phyloP scores from a whole-genome alignment of 1,140 invertebrate genomes.

The Brachionus asplanchnoidis region DNA sequence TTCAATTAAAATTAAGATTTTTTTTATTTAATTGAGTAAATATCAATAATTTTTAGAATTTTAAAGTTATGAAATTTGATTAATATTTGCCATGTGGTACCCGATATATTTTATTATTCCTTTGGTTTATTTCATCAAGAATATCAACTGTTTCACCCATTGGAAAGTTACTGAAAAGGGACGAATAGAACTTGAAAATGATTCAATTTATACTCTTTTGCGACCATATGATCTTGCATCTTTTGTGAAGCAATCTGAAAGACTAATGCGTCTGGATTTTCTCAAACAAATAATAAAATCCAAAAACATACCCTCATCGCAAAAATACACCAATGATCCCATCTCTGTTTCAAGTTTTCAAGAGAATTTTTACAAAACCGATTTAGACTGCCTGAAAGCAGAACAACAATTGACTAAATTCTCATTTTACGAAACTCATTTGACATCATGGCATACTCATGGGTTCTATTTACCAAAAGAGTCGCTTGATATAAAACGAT shows the following conservation, averaged over 20 bases:
- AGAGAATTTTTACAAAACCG: constrained; percentile 31
- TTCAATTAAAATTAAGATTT: neutral
- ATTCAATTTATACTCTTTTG: neutral
- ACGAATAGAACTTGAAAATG: neutral
- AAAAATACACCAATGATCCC: neutral
- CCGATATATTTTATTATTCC: neutral
- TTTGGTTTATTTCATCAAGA: neutral
- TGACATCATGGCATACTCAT: neutral
- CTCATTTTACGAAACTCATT: constrained; percentile 35
- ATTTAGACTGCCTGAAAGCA: constrained; percentile 16
- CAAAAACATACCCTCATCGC: neutral
- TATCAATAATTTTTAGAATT: neutral
- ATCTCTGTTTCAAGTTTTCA: neutral
- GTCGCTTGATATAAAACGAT: neutral
- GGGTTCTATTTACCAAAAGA: constrained; percentile 2
- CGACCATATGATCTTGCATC: constrained; percentile 25
- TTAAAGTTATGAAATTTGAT: too few relatives aligned
- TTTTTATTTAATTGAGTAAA: neutral
- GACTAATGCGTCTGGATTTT: neutral
- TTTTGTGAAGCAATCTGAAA: constrained; percentile 19
- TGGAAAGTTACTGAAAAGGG: constrained; percentile 9
- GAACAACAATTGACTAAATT: constrained; percentile 37
- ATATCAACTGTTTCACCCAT: neutral
- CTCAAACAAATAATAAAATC: neutral
- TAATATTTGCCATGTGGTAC: too few relatives aligned